phyloP scores from a whole-genome alignment of 1,140 invertebrate genomes.

The Drosophila auraria region DNA sequence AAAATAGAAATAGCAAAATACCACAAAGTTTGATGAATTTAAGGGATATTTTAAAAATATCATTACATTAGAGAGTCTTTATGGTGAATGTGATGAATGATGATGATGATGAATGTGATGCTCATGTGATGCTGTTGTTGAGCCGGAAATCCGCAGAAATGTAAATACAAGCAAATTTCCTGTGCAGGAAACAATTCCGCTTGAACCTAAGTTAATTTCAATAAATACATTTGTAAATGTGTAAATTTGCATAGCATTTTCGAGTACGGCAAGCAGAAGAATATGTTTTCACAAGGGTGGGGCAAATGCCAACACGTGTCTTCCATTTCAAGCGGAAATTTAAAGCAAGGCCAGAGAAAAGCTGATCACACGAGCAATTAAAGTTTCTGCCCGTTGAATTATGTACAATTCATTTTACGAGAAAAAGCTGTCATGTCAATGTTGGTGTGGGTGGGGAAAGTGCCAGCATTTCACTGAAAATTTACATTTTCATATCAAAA shows the following conservation, averaged over 20 bases:
- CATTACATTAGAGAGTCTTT: neutral
- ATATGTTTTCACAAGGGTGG: slow-evolving; percentile 1
- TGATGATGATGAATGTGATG: neutral
- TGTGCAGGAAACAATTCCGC: slow-evolving; percentile 36
- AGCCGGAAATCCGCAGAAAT: slow-evolving; percentile 5
- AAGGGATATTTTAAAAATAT: neutral
- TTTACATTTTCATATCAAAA: slow-evolving; percentile 56
- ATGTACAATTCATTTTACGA: slow-evolving; percentile 61
- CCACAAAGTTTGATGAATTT: neutral
- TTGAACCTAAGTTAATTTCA: slow-evolving; percentile 37
- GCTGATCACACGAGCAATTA: slow-evolving; percentile 36
- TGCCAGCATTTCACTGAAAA: too few species aligned
- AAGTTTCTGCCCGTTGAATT: slow-evolving; percentile 55
- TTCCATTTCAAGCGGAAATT: slow-evolving; percentile 4
- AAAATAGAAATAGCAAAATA: neutral
- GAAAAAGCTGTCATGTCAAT: slow-evolving; percentile 63
- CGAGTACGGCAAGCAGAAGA: slow-evolving; percentile 11
- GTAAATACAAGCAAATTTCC: slow-evolving; percentile 39
- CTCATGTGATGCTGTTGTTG: neutral
- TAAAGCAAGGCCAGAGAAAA: slow-evolving; percentile 7
- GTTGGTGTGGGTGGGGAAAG: slow-evolving; percentile 13
- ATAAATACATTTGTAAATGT: slow-evolving; percentile 20
- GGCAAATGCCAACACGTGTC: slow-evolving; percentile 9
- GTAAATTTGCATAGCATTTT: slow-evolving; percentile 40
- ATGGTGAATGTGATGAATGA: neutral